Evolutionary conservation across 2,888 invertebrate species (phyloP).

Genomic region (Dicyrtoma fusca): DNA sequence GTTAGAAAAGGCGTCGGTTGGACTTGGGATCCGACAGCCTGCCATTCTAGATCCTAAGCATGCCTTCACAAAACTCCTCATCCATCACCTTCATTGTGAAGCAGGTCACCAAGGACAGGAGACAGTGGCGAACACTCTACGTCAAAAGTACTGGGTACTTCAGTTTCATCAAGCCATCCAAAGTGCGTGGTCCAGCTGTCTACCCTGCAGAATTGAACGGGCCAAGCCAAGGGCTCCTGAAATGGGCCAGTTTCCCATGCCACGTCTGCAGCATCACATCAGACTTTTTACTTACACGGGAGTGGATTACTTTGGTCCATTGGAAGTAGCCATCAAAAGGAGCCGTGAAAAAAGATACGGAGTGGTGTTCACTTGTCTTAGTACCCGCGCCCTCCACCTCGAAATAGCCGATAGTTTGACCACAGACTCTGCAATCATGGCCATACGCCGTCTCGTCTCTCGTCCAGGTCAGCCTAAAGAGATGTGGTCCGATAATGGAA

Average conservation of each 20-base stretch:
- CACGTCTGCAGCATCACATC: background rate
- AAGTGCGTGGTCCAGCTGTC: slow-evolving; percentile 23
- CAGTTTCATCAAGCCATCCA: slow-evolving; percentile 23
- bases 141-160: slow-evolving; percentile 29
- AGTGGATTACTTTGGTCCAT: slow-evolving; percentile 34
- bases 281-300: slow-evolving; percentile 17
- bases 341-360: slow-evolving; percentile 36
- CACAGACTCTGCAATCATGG: slow-evolving; percentile 36
- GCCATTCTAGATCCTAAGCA: slow-evolving; percentile 32
- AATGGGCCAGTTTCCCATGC: slow-evolving; percentile 24
- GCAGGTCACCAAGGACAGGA: slow-evolving; percentile 36
- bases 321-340: background rate
- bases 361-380: slow-evolving; percentile 36
- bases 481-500: slow-evolving; percentile 57
- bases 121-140: slow-evolving; percentile 16
- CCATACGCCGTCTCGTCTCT: slow-evolving; percentile 49
- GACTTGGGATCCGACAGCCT: slow-evolving; percentile 1
- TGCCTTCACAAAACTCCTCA: slow-evolving; percentile 20
- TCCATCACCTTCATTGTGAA: slow-evolving; percentile 9
- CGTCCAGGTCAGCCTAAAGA: slow-evolving; percentile 58
- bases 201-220: slow-evolving; percentile 4
- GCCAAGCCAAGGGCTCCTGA: background rate
- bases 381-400: slow-evolving; percentile 35
- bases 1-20: background rate
- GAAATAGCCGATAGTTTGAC: slow-evolving; percentile 23